Conservation (phyloP, 2,888 invertebrate species). For the Diarsia mendica region DNA sequence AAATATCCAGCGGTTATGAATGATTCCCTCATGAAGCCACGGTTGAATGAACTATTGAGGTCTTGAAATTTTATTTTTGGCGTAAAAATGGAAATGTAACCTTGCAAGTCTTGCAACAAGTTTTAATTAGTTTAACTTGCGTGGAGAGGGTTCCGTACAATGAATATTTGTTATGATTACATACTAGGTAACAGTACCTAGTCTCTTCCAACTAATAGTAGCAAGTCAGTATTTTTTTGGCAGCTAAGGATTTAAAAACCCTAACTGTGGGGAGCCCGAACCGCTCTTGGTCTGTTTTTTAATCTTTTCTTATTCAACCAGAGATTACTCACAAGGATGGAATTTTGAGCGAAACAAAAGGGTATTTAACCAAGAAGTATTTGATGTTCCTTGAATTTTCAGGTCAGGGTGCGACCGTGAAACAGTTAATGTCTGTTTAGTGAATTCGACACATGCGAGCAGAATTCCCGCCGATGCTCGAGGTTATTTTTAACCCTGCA, state of each 20-base stretch:
- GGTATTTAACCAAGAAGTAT: conserved; percentile 10
- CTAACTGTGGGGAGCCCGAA: not conserved
- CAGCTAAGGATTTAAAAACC: not conserved
- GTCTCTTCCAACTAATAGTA: not conserved
- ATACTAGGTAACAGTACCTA: not conserved
- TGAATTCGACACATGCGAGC: conserved; percentile 90
- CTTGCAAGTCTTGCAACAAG: not conserved
- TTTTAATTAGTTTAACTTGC: not conserved
- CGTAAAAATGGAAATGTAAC: not conserved
- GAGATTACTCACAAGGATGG: not conserved
- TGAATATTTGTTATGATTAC: not conserved
- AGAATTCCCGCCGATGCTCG: conserved; percentile 87
- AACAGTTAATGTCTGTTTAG: conserved; percentile 89
- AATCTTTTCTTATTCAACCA: not conserved
- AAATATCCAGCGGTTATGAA: conserved; percentile 57
- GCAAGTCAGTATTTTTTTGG: not conserved
- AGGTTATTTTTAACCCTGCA: conserved; percentile 89
- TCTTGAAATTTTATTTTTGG: conserved; percentile 6
- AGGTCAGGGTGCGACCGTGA: conserved; percentile 89
- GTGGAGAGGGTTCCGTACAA: not conserved
- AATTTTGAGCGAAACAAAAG: conserved; percentile 35
- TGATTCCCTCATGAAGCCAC: conserved; percentile 44
- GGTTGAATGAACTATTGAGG: conserved; percentile 46
- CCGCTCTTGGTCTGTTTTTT: not conserved
- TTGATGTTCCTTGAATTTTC: conserved; percentile 80